A percentile compares a stretch with the other conserved stretches of the same genome.
phyloP scores from a whole-genome alignment of 2,797 vertebrate species.

The Sphenodon punctatus region DNA sequence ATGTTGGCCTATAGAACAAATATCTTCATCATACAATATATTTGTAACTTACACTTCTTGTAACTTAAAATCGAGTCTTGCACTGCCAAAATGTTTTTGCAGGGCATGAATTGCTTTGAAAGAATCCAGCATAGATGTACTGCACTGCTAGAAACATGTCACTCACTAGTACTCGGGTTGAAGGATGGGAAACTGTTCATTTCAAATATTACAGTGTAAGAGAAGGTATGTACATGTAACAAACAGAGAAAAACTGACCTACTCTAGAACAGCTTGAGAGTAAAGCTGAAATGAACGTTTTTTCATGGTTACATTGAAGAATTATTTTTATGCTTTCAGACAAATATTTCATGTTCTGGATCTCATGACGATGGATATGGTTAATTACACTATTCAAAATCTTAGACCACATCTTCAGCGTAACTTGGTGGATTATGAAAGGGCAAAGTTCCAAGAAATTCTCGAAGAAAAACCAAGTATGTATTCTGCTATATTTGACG shows the following conservation, averaged over 20 bases:
- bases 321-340: conserved; percentile 66
- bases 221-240: too few relatives aligned
- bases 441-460: conserved; percentile 89
- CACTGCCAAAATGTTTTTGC: not conserved
- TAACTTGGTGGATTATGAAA: conserved; percentile 87
- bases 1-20: not conserved
- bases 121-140: not conserved
- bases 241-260: too few relatives aligned
- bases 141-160: not conserved
- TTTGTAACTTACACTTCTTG: not conserved
- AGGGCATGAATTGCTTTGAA: not conserved
- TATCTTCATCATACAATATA: not conserved
- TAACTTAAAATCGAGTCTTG: not conserved
- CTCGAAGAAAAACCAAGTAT: conserved; percentile 88
- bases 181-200: too few relatives aligned
- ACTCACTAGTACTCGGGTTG: not conserved
- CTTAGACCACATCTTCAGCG: conserved; percentile 86
- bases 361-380: conserved; percentile 91
- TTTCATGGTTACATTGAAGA: not conserved
- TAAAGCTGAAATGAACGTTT: not conserved
- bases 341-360: conserved; percentile 86
- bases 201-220: too few relatives aligned
- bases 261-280: too few relatives aligned
- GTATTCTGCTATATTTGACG: conserved; percentile 49
- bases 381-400: conserved; percentile 86